Conservation (phyloP, 2,888 invertebrate species). For the Oscheius onirici region DNA sequence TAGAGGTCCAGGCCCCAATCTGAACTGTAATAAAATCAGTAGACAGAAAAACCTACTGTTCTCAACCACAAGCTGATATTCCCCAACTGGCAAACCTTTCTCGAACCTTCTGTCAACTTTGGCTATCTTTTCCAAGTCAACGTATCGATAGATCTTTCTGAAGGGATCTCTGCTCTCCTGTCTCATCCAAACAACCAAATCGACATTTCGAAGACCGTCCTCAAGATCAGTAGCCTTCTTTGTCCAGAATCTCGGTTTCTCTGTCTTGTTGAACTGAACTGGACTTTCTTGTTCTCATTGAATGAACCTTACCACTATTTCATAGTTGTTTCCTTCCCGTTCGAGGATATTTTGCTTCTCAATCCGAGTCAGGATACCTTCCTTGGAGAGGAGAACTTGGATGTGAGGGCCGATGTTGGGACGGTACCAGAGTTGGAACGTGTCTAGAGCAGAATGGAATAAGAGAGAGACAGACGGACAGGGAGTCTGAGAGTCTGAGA, state of each 20-base stretch:
- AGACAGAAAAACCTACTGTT: neutral
- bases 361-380: neutral
- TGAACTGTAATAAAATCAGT: neutral
- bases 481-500: too few species aligned
- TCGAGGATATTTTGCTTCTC: neutral
- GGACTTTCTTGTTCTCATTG: neutral
- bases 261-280: neutral
- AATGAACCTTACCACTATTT: neutral
- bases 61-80: neutral
- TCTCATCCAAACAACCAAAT: slow-evolving; percentile 30
- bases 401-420: neutral
- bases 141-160: slow-evolving; percentile 13
- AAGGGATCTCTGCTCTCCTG: neutral
- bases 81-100: slow-evolving; percentile 2
- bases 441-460: too few species aligned
- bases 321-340: neutral
- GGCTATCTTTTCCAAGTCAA: neutral
- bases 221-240: neutral
- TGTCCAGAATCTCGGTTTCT: slow-evolving; percentile 10
- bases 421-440: neutral
- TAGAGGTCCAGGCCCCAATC: neutral
- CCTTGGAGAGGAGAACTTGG: neutral
- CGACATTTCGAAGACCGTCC: slow-evolving; percentile 19
- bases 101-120: neutral
- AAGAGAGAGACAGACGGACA: neutral